Evolutionary conservation across 2,113 vertebrate genomes (phyloP).

Genomic region (Dromiciops gliroides): DNA sequence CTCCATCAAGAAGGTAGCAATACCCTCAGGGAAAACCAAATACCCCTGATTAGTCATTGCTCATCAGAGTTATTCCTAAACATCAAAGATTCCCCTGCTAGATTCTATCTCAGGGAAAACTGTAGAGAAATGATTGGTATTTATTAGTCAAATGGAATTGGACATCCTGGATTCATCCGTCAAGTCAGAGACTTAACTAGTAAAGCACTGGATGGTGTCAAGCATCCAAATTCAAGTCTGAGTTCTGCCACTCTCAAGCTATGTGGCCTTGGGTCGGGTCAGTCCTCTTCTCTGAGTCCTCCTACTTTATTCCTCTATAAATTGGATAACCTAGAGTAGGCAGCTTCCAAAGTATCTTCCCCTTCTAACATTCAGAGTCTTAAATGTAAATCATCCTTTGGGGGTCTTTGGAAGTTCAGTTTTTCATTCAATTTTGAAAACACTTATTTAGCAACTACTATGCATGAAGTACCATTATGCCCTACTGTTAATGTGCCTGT

Average conservation of each 20-base stretch:
- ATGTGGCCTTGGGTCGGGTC: not conserved
- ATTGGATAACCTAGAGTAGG: not conserved
- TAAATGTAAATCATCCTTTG: not conserved
- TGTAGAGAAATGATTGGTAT: conserved; percentile 74
- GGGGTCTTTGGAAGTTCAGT: not conserved
- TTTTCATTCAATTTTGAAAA: not conserved
- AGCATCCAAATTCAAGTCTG: not conserved
- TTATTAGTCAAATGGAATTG: conserved; percentile 72
- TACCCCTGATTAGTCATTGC: conserved; percentile 60
- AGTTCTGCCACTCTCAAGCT: not conserved
- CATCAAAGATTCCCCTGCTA: conserved; percentile 60
- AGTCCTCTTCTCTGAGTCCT: not conserved
- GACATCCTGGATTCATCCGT: conserved; percentile 45
- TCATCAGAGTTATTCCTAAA: conserved; percentile 58
- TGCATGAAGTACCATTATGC: not conserved
- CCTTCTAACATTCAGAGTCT: not conserved
- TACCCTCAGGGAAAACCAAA: conserved; percentile 63
- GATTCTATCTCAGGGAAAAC: conserved; percentile 62
- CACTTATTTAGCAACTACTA: not conserved
- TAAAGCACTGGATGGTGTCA: conserved; percentile 23
- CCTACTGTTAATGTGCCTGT: not conserved
- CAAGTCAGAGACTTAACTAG: conserved; percentile 48
- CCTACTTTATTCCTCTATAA: not conserved
- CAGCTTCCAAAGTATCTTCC: not conserved
- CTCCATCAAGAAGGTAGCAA: conserved; percentile 19